Base-by-base conservation (phyloP, 2,113 vertebrate genomes). In the Prunella himalayana region DNA sequence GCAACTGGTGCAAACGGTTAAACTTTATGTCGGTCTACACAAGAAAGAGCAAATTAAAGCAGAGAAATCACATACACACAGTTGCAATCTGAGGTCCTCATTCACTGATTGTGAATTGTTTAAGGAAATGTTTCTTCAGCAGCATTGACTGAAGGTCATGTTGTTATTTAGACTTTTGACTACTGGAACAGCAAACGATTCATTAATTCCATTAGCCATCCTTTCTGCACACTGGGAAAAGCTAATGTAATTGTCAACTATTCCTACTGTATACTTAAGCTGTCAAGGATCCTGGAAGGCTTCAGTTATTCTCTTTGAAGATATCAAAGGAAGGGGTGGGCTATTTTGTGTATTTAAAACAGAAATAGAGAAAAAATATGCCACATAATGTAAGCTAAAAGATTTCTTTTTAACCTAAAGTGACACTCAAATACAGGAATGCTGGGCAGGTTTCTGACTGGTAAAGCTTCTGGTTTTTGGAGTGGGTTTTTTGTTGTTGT, bases 181-280 rank as follows among this genome's bases (percentile, higher is more conserved):
- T 92, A 77, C 71, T 68, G 81, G 70, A 87, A 68, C 56, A 96
- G 95, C 90, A 96, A 96, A 85, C 28, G 47, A 96, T 96, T 92
- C 66, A 91, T 91, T 91, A 96, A 94, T 86, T 93, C 68, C 94
- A 89, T 97, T 97, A 97, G 86, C 65, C 33, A 69, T 89, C 88
- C 82, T 93, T 78, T 97, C 80, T 91, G 69, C 51, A 92, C 39
- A 65, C 90, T 87, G 84, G 79, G 47, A 89, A 93, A 65, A 86
- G 94, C 78, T 90, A 81, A 89, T 93, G 72, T 95, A 96, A 94
- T 96, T 84, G 93, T 82, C 90, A 92, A 30, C 86, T 94, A 28
- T 94, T 95, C 56, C 76, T 92, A 93, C 68, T 84, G 56, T 94
- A 79, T 95, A 97, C 93, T 97, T 94, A 97, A 97, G 64, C 41